Percentiles rank a stretch among this genome's conserved stretches.
Evolutionary conservation across 2,888 invertebrate genomes (phyloP).

Genomic region (Ellobium chinense): DNA sequence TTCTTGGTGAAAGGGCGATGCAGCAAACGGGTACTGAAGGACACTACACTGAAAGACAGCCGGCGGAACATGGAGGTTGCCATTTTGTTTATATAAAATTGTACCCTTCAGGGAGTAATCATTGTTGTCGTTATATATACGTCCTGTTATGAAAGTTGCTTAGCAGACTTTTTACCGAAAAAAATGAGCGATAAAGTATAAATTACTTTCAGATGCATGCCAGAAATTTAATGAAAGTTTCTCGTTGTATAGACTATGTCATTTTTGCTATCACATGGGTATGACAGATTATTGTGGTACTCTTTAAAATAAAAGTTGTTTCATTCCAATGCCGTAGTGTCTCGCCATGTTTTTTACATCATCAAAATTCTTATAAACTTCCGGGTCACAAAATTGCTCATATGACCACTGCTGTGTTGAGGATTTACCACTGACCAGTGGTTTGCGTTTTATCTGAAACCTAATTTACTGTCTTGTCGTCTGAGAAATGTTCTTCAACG

Average conservation of each 20-base stretch:
- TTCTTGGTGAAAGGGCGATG: not conserved
- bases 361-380: slow-evolving; percentile 19
- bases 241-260: no score
- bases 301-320: no score
- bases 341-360: no score
- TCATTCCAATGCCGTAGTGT: no score
- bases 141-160: no score
- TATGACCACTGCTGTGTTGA: slow-evolving; percentile 22
- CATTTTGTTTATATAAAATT: slow-evolving; percentile 22
- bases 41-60: not conserved
- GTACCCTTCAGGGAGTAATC: not conserved
- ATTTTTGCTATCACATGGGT: no score
- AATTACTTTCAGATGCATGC: no score
- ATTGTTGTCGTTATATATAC: no score
- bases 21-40: not conserved
- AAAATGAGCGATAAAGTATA: no score
- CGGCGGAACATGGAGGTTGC: slow-evolving; percentile 9
- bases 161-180: no score
- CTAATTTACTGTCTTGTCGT: not conserved
- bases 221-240: no score
- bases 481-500: slow-evolving; percentile 67
- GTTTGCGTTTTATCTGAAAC: not conserved
- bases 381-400: slow-evolving; percentile 31
- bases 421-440: not conserved
- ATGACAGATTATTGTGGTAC: no score